Evolutionary conservation across 2,113 vertebrate genomes (phyloP), one percentile per base, ranked within the genome.

Genomic region (Penelope pileata): DNA sequence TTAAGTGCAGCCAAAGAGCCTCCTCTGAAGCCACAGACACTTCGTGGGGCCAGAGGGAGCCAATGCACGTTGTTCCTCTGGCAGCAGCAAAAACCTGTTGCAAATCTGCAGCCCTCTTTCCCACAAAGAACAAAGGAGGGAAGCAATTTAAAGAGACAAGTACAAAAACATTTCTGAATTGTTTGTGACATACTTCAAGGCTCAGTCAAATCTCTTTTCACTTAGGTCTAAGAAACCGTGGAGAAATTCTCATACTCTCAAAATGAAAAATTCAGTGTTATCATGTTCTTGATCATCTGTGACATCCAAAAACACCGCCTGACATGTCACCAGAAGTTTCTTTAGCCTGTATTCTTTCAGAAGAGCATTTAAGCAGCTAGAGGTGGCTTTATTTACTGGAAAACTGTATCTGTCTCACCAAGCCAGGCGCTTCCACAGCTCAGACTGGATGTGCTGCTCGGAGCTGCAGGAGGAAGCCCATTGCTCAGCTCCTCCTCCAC

Each of bases 141-240:
- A 86, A 63, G 29, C 22, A 45, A 94, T 91, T 54, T 43, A 34
- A 93, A 89, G 36, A 80, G 91, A 87, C 66, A 94, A 69, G 68
- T 30, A 69, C 50, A 94, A 84, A 93, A 75, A 76, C 64, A 76
- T 30, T 14, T 0, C 54, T 50, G 54, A 90, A 96, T 91, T 93
- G 51, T 15, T 26, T 67, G 47, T 90, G 79, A 86, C 87, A 77
- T 16, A 26, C 86, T 77, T 88, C 85, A 86, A 91, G 63, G 59
- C 30, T 93, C 79, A 91, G 72, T 74, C 85, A 90, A 86, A 92
- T 90, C 60, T 92, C 62, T 93, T 88, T 89, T 93, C 79, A 78
- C 85, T 93, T 79, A 7, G 6, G 29, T 34, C 36, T 63, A 40
- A 76, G 79, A 89, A 51, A 12, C 0, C 3, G 42, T 4, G 32